Percentiles rank a stretch among this genome's conserved stretches.
These are phyloP conservation scores for Anaspis maculata DNA, from an alignment of 2,888 invertebrate genomes.

Conservation along the genomic window DNA sequence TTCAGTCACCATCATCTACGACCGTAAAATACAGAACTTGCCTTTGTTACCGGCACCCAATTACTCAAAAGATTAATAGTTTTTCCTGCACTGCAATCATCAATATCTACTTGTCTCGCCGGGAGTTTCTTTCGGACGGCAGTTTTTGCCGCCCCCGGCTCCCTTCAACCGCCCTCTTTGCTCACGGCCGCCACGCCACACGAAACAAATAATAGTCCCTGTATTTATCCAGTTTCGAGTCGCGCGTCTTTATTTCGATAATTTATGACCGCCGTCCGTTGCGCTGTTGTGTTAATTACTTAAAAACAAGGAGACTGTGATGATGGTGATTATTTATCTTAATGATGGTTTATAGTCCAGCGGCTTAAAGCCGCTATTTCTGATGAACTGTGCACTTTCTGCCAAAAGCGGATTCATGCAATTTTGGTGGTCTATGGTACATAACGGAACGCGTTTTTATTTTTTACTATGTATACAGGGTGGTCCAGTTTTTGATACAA, in stretches of 20 bases:
- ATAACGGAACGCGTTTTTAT: too few species aligned
- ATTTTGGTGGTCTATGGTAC: too few species aligned
- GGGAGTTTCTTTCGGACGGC: conserved; percentile 7
- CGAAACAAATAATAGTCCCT: conserved; percentile 10
- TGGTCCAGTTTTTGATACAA: too few species aligned
- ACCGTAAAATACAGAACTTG: conserved; percentile 8
- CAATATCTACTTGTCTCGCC: conserved; percentile 16
- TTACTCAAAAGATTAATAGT: conserved; percentile 17
- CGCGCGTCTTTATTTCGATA: conserved; percentile 10
- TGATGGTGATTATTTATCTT: not conserved
- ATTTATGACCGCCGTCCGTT: conserved; percentile 6
- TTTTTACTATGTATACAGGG: too few species aligned
- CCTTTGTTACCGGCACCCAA: conserved; percentile 13
- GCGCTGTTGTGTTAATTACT: conserved; percentile 8
- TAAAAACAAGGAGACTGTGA: too few species aligned
- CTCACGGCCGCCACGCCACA: not conserved
- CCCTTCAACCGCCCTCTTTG: not conserved
- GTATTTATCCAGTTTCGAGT: conserved; percentile 9
- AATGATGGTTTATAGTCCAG: not conserved
- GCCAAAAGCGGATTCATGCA: too few species aligned
- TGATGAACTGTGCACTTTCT: too few species aligned
- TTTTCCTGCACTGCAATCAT: conserved; percentile 13
- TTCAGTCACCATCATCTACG: too few species aligned
- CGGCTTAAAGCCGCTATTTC: too few species aligned
- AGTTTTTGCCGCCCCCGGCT: conserved; percentile 5